Evolutionary conservation across 30 jellyfish, hydroid and myxozoan genomes (phyloP).

Genomic region (Turritopsis rubra): DNA sequence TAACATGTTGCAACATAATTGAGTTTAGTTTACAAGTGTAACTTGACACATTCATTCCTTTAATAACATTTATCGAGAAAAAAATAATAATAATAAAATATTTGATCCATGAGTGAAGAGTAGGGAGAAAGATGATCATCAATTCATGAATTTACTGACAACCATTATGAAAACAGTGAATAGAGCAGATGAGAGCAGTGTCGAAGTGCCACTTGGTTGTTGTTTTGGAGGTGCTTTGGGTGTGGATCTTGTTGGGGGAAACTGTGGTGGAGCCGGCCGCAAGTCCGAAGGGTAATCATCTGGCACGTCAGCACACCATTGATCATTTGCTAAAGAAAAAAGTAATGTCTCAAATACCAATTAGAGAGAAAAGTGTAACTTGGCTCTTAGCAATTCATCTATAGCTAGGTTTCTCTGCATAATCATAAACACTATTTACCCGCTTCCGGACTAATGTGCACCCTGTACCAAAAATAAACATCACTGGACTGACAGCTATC

Average conservation of each 20-base stretch:
- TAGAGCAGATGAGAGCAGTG: not conserved
- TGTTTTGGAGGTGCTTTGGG: not conserved
- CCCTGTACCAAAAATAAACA: constrained; percentile 14
- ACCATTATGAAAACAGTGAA: not conserved
- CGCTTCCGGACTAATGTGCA: constrained; percentile 18
- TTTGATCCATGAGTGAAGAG: too few relatives aligned
- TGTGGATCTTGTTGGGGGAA: not conserved
- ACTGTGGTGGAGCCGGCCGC: not conserved
- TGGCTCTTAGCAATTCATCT: too few relatives aligned
- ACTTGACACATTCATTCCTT: not conserved
- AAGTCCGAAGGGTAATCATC: not conserved
- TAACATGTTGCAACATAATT: not conserved
- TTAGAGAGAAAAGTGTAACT: too few relatives aligned
- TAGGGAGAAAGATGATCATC: not conserved
- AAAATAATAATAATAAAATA: too few relatives aligned
- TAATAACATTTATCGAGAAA: too few relatives aligned
- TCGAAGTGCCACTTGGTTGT: not conserved
- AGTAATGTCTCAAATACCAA: too few relatives aligned
- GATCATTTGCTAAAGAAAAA: not conserved
- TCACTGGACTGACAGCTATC: not conserved
- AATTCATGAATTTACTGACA: not conserved
- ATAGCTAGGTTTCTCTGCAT: too few relatives aligned
- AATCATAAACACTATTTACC: too few relatives aligned
- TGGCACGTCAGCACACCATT: constrained; percentile 11
- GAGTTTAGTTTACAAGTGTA: not conserved